These are phyloP conservation scores for Desoria tigrina DNA, from an alignment of 2,888 invertebrate genomes.

Conservation along the genomic window DNA sequence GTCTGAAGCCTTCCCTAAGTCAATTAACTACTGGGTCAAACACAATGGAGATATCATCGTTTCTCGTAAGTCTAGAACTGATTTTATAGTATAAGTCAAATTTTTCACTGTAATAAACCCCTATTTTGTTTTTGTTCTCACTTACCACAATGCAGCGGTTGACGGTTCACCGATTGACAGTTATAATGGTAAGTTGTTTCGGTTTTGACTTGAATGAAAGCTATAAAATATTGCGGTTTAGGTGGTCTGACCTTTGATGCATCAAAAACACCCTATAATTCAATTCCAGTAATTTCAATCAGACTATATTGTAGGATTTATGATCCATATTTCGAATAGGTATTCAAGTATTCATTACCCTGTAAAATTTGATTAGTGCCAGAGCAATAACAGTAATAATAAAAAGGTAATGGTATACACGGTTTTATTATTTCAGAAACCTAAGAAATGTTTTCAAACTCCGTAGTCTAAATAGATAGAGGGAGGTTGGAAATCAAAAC, in stretches of 20 bases:
- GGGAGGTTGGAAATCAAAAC: not conserved
- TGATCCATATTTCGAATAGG: too few species aligned
- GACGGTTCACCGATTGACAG: conserved; percentile 43
- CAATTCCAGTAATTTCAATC: too few species aligned
- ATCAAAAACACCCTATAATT: too few species aligned
- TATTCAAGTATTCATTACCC: too few species aligned
- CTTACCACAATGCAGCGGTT: conserved; percentile 24
- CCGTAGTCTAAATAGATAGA: too few species aligned
- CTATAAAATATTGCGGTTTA: not conserved
- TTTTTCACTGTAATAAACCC: not conserved
- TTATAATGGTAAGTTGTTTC: conserved; percentile 36
- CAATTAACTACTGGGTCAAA: conserved; percentile 82
- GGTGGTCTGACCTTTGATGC: not conserved
- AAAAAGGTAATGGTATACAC: not conserved
- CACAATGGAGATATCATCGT: conserved; percentile 72
- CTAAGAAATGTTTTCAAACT: too few species aligned
- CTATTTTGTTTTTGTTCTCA: not conserved
- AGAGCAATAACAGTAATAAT: not conserved
- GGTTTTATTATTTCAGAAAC: too few species aligned
- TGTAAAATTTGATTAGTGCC: too few species aligned
- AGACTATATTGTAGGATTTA: too few species aligned
- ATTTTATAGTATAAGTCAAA: not conserved
- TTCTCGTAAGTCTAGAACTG: conserved; percentile 62
- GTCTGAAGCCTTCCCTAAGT: conserved; percentile 81
- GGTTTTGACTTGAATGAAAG: not conserved